Evolutionary conservation across 1,140 invertebrate genomes (phyloP).

Genomic region (Arion vulgaris): DNA sequence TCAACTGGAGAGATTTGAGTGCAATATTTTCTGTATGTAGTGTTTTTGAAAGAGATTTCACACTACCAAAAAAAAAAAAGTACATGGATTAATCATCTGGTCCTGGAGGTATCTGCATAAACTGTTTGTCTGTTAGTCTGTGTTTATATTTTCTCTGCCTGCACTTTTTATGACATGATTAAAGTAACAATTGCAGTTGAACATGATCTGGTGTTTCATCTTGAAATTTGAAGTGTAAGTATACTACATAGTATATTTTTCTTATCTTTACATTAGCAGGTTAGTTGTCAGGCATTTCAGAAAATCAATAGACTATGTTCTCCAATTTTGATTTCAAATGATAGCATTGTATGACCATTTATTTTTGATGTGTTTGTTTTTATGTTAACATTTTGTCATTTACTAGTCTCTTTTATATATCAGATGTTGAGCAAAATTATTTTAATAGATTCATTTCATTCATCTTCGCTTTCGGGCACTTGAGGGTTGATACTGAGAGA

Average conservation of each 20-base stretch:
- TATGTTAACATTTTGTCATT: too few species aligned
- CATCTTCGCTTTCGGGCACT: too few species aligned
- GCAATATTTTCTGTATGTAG: not conserved
- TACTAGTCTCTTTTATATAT: too few species aligned
- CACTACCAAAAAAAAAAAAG: constrained; percentile 13
- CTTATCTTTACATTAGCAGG: not conserved
- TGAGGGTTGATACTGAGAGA: too few species aligned
- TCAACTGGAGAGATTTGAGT: constrained; percentile 18
- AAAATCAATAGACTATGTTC: not conserved
- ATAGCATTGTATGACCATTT: too few species aligned
- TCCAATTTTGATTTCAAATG: too few species aligned
- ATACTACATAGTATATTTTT: too few species aligned
- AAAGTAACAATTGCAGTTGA: not conserved
- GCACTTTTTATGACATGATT: not conserved
- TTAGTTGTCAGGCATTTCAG: not conserved
- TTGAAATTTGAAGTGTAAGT: too few species aligned
- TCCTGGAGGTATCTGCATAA: not conserved
- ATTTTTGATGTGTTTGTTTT: too few species aligned
- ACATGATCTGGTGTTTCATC: too few species aligned
- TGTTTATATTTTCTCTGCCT: not conserved
- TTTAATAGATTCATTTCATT: too few species aligned
- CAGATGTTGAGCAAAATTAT: too few species aligned
- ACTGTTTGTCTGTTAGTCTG: constrained; percentile 14
- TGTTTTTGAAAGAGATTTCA: constrained; percentile 10
- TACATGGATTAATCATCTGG: not conserved